phyloP scores from a whole-genome alignment of 2,888 invertebrate species.

The Tinea trinotella region DNA sequence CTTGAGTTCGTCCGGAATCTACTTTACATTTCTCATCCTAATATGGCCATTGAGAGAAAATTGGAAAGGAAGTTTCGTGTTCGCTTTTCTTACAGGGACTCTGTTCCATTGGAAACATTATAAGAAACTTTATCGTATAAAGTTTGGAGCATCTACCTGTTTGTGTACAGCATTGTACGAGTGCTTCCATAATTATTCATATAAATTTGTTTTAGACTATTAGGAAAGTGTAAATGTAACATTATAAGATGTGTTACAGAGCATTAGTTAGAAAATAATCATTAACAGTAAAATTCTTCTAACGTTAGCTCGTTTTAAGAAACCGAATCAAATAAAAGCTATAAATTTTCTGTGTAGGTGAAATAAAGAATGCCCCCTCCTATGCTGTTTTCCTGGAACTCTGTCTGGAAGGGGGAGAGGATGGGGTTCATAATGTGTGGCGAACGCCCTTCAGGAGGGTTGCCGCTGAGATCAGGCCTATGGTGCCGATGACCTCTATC shows the following conservation, averaged over 20 bases:
- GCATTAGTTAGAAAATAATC: slow-evolving; percentile 10
- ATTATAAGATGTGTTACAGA: not conserved
- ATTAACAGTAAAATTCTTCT: slow-evolving; percentile 18
- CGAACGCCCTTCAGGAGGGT: slow-evolving; percentile 57
- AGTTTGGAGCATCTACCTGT: slow-evolving; percentile 17
- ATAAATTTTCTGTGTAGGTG: slow-evolving; percentile 36
- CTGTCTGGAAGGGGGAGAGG: slow-evolving; percentile 43
- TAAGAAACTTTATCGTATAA: slow-evolving; percentile 32
- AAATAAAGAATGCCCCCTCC: slow-evolving; percentile 44
- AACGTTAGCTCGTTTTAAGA: slow-evolving; percentile 17
- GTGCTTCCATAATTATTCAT: not conserved
- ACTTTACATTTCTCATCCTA: slow-evolving; percentile 72
- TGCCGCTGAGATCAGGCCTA: slow-evolving; percentile 58
- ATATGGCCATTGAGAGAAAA: slow-evolving; percentile 68
- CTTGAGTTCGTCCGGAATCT: slow-evolving; percentile 63
- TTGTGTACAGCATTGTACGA: slow-evolving; percentile 10
- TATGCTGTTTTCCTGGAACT: slow-evolving; percentile 53
- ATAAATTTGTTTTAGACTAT: too few relatives aligned
- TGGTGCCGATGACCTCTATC: slow-evolving; percentile 69
- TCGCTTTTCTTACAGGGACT: slow-evolving; percentile 45
- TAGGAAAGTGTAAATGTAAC: not conserved
- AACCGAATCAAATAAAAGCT: slow-evolving; percentile 20
- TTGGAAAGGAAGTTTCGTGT: slow-evolving; percentile 67
- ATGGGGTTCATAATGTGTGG: slow-evolving; percentile 28
- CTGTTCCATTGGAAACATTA: slow-evolving; percentile 39